Conservation (phyloP, 2,113 vertebrate species). For the Micronycteris hirsuta region DNA sequence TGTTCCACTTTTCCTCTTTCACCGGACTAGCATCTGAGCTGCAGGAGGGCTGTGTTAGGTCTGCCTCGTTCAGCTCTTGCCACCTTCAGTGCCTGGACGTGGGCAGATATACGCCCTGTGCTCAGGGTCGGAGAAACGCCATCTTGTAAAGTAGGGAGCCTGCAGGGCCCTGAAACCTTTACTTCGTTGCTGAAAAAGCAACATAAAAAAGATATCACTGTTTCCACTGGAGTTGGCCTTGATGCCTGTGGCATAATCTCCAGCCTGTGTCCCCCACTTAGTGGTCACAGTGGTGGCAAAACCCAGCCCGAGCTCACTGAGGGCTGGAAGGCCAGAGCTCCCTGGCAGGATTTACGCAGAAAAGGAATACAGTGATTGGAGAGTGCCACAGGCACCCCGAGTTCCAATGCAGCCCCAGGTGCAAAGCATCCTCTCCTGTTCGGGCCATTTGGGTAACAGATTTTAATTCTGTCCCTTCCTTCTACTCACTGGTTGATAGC, state of each 20-base stretch:
- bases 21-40: neutral
- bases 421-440: neutral
- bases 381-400: neutral
- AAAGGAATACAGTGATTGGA: neutral
- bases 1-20: neutral
- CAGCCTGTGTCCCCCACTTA: neutral
- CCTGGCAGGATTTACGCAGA: neutral
- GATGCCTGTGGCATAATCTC: neutral
- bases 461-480: neutral
- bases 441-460: neutral
- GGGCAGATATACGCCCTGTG: accelerated
- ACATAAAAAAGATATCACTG: neutral
- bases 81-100: neutral
- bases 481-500: neutral
- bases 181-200: conserved; percentile 21
- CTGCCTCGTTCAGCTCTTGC: neutral
- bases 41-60: neutral
- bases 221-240: neutral
- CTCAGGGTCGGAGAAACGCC: neutral
- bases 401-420: neutral
- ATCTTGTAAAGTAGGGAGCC: neutral
- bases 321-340: neutral
- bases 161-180: neutral
- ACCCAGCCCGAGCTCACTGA: neutral
- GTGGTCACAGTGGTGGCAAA: neutral